A percentile compares a stretch with the other conserved stretches of the same genome.
Evolutionary conservation across 2,888 invertebrate species (phyloP).

Genomic region (Periphyllus acericola): DNA sequence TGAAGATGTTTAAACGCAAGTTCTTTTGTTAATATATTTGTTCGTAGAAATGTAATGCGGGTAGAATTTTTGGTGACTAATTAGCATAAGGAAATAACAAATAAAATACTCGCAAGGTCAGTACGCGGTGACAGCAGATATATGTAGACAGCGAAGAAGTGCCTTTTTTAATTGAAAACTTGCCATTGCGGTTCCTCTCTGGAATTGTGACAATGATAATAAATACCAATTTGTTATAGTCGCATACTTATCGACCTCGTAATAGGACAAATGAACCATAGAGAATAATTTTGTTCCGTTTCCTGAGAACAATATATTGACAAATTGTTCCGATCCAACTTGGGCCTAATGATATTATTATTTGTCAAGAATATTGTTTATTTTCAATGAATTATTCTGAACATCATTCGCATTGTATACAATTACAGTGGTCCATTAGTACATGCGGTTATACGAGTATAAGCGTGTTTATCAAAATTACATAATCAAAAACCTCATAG

Average conservation of each 20-base stretch:
- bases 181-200: constrained; percentile 23
- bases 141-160: background rate
- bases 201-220: constrained; percentile 25
- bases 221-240: constrained; percentile 42
- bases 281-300: constrained; percentile 46
- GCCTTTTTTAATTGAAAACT: constrained; percentile 32
- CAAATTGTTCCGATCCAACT: background rate
- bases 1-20: background rate
- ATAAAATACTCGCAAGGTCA: constrained; percentile 2
- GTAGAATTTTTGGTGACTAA: constrained; percentile 7
- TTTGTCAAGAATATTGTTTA: background rate
- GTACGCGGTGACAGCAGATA: constrained; percentile 1
- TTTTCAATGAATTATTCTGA: background rate
- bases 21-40: background rate
- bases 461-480: background rate
- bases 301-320: constrained; percentile 4
- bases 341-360: background rate
- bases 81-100: constrained; percentile 19
- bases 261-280: constrained; percentile 28
- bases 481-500: constrained; percentile 4
- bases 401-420: background rate
- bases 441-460: background rate
- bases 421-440: background rate
- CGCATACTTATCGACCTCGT: constrained; percentile 44
- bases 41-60: constrained; percentile 12